Percentiles rank a stretch among this genome's conserved stretches.
phyloP scores from a whole-genome alignment of 2,888 invertebrate genomes.

The Brachypalpus laphriformis region DNA sequence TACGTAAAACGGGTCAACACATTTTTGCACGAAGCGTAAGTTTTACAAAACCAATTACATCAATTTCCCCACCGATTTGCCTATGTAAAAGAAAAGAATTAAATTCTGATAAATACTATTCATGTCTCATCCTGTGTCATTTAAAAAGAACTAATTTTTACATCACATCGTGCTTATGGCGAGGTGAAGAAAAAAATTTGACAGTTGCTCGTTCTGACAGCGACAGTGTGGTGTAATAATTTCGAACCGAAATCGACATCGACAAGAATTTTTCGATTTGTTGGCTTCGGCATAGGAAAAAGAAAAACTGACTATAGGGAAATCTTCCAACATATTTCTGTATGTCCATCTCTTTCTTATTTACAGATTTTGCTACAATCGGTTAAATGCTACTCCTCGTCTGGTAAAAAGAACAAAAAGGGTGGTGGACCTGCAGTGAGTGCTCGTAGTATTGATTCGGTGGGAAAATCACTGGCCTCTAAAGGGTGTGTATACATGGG shows the following conservation, averaged over 20 bases:
- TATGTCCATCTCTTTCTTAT: conserved; percentile 38
- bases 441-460: conserved; percentile 83
- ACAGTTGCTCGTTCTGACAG: conserved; percentile 54
- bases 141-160: conserved; percentile 4
- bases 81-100: neutral
- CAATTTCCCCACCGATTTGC: conserved; percentile 1
- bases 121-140: neutral
- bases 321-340: conserved; percentile 7
- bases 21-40: conserved; percentile 82
- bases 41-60: conserved; percentile 75
- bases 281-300: neutral
- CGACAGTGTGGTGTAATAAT: conserved; percentile 16
- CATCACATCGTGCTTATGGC: neutral
- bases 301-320: neutral
- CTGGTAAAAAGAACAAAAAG: conserved; percentile 72
- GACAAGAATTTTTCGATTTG: neutral
- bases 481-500: conserved; percentile 86
- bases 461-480: conserved; percentile 86
- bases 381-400: conserved; percentile 76
- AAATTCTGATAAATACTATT: neutral
- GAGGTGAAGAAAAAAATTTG: conserved; percentile 16
- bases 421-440: conserved; percentile 80
- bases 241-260: conserved; percentile 15
- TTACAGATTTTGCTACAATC: conserved; percentile 66
- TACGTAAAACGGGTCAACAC: conserved; percentile 81